Percentiles rank a stretch among this genome's conserved stretches.
These are phyloP conservation scores for Indri indri DNA, from an alignment of 2,113 vertebrate species.

Conservation along the genomic window DNA sequence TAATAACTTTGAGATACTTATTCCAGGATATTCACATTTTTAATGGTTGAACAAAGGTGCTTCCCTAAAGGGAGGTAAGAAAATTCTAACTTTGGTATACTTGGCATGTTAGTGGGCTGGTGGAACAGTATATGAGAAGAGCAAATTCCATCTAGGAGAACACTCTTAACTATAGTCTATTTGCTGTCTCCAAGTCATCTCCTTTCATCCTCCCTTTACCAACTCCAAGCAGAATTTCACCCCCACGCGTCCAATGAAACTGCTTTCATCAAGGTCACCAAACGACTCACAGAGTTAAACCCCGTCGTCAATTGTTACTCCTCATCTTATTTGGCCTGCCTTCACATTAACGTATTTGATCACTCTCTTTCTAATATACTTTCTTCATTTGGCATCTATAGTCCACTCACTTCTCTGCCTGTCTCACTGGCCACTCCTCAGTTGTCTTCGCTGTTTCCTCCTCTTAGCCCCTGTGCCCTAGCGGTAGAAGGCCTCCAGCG, in stretches of 20 bases:
- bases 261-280: background rate
- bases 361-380: background rate
- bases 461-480: background rate
- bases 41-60: background rate
- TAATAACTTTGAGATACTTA: background rate
- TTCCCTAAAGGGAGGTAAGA: background rate
- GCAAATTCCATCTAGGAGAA: background rate
- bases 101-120: background rate
- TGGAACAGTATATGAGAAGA: background rate
- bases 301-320: background rate
- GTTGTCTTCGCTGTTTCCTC: background rate
- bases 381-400: background rate
- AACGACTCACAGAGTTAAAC: background rate
- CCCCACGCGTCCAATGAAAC: background rate
- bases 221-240: background rate
- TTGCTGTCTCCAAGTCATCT: background rate
- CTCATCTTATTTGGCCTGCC: background rate
- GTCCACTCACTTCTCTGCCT: background rate
- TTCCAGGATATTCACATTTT: background rate
- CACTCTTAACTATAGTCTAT: background rate
- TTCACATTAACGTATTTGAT: background rate
- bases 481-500: background rate
- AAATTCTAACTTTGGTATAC: constrained; percentile 11
- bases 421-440: background rate
- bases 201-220: background rate